Evolutionary conservation across 2,113 vertebrate genomes (phyloP).

Genomic region (Craseonycteris thonglongyai): DNA sequence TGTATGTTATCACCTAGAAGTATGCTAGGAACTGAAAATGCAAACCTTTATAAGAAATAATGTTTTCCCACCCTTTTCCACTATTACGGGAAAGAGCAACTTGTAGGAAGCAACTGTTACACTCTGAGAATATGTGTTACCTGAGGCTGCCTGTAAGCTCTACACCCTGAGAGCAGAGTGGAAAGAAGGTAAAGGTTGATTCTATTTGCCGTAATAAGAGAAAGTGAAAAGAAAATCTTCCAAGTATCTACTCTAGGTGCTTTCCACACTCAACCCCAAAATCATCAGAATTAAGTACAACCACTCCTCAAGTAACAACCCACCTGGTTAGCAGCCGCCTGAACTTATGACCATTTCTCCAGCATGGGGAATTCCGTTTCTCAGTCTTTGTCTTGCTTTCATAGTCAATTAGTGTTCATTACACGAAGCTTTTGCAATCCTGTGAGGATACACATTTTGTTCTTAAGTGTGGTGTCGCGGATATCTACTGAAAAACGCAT

Average conservation of each 20-base stretch:
- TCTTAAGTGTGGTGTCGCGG: no score
- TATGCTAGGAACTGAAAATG: background rate
- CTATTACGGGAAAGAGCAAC: background rate
- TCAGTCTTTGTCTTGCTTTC: no score
- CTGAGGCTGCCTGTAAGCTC: background rate
- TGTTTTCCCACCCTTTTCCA: background rate
- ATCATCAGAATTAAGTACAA: background rate
- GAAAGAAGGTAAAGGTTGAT: background rate
- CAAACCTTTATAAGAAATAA: background rate
- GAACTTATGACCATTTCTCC: no score
- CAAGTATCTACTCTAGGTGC: background rate
- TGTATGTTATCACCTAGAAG: background rate
- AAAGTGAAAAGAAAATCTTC: background rate
- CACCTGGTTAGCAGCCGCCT: no score
- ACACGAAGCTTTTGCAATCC: no score
- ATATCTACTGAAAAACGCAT: no score
- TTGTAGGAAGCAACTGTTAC: background rate
- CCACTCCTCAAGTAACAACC: no score
- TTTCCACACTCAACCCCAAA: background rate
- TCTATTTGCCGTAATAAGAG: background rate
- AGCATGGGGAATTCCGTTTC: no score
- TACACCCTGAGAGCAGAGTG: rapidly evolving
- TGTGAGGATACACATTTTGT: no score
- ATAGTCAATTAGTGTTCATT: no score
- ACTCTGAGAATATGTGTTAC: background rate